Percentiles rank a stretch among this genome's conserved stretches.
phyloP scores from a whole-genome alignment of 2,888 invertebrate species.

The Chironomus riparius region DNA sequence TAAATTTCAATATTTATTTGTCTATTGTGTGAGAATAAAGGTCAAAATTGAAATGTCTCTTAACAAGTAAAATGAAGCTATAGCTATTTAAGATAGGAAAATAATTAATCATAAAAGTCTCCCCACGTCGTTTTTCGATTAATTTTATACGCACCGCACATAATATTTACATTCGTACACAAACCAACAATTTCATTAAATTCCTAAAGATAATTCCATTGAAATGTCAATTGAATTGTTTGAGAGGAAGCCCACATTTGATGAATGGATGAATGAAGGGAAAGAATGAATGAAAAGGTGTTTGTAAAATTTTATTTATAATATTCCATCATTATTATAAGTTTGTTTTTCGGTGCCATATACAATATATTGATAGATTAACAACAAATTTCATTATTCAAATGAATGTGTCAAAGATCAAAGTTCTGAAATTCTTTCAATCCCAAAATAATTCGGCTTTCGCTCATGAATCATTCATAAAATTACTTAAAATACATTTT shows the following conservation, averaged over 20 bases:
- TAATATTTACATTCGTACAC: not conserved
- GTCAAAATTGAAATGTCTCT: constrained; percentile 13
- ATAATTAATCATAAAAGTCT: constrained; percentile 18
- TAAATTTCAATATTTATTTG: not conserved
- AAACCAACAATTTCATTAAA: constrained; percentile 6
- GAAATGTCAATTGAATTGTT: constrained; percentile 24
- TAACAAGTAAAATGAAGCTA: not conserved
- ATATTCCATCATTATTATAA: not conserved
- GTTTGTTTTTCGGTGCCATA: not conserved
- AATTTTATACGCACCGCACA: not conserved
- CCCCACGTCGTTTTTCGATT: constrained; percentile 21
- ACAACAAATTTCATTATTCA: constrained; percentile 8
- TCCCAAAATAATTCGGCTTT: not conserved
- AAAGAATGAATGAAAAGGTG: not conserved
- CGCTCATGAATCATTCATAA: not conserved
- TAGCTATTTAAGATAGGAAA: not conserved
- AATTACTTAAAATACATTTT: too few relatives aligned
- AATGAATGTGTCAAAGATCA: constrained; percentile 16
- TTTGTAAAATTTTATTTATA: not conserved
- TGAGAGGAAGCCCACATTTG: constrained; percentile 21
- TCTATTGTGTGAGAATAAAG: not conserved
- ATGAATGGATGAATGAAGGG: not conserved
- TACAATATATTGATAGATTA: constrained; percentile 11
- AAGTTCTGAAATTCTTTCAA: not conserved
- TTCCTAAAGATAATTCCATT: constrained; percentile 10